A percentile compares a stretch with the other conserved stretches of the same genome.
These are phyloP conservation scores for Philonicus albiceps DNA, from an alignment of 2,888 invertebrate genomes.

Conservation along the genomic window DNA sequence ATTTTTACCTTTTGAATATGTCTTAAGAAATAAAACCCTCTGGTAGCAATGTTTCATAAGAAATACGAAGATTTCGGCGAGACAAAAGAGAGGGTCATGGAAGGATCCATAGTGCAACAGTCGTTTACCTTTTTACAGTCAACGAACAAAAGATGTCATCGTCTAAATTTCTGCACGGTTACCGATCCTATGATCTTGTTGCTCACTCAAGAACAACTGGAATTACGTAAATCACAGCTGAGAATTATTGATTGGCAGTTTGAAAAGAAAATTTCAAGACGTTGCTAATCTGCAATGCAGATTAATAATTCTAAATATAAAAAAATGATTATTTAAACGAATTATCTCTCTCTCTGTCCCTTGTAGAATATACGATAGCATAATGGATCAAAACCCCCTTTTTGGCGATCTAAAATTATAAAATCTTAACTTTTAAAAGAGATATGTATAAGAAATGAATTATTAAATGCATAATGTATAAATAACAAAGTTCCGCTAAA, in stretches of 20 bases:
- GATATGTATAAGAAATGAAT: too few relatives aligned
- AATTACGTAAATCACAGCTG: not conserved
- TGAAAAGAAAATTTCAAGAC: not conserved
- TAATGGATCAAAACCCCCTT: too few relatives aligned
- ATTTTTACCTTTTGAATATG: not conserved
- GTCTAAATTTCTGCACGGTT: not conserved
- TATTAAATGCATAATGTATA: too few relatives aligned
- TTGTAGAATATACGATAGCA: too few relatives aligned
- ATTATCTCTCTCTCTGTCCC: not conserved
- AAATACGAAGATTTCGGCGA: not conserved
- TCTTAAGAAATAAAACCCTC: conserved; percentile 16
- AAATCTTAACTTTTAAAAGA: too few relatives aligned
- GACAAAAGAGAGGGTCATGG: not conserved
- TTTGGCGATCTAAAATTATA: too few relatives aligned
- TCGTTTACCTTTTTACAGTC: conserved; percentile 43
- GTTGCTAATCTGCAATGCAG: not conserved
- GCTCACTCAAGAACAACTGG: not conserved
- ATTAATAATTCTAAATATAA: not conserved
- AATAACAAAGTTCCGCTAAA: too few relatives aligned
- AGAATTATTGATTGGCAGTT: not conserved
- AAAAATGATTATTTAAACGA: not conserved
- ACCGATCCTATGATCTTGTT: not conserved
- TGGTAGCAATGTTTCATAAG: not conserved
- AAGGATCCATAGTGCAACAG: conserved; percentile 18
- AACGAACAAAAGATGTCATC: not conserved